phyloP scores from a whole-genome alignment of 2,888 invertebrate genomes.

The Dioctria linearis region DNA sequence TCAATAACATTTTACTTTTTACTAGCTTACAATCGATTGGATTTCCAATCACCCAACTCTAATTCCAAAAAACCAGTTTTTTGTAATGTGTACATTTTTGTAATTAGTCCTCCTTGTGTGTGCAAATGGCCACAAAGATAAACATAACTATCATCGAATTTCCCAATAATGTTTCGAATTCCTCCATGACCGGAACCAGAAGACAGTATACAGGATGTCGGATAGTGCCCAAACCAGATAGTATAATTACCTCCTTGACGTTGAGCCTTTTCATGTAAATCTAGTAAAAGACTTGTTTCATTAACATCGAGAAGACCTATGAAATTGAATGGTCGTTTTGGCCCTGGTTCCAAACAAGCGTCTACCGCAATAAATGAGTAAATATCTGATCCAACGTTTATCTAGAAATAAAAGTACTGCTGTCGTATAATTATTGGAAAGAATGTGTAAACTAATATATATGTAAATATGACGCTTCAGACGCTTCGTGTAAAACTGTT shows the following conservation, averaged over 20 bases:
- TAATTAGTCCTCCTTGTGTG: conserved; percentile 83
- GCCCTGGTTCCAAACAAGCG: conserved; percentile 89
- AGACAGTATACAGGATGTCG: conserved; percentile 87
- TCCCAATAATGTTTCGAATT: conserved; percentile 75
- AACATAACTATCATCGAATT: conserved; percentile 76
- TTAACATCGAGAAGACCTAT: conserved; percentile 80
- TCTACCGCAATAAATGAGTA: conserved; percentile 91
- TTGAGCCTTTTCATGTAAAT: conserved; percentile 74
- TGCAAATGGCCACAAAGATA: conserved; percentile 95
- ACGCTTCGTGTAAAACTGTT: no score
- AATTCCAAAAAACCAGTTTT: conserved; percentile 87
- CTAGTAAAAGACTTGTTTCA: conserved; percentile 75
- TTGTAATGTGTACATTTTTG: conserved; percentile 90
- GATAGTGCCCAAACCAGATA: conserved; percentile 92
- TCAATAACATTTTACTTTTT: neutral
- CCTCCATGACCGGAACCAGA: conserved; percentile 72
- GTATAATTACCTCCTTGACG: conserved; percentile 74
- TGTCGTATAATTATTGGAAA: no score
- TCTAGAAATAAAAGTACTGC: conserved; percentile 58
- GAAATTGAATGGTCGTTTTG: conserved; percentile 91
- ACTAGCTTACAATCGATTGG: conserved; percentile 80
- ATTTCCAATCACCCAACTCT: conserved; percentile 94
- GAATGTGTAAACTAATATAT: no score
- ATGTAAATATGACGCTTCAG: no score
- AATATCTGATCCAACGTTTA: conserved; percentile 72